phyloP scores from a whole-genome alignment of 2,113 vertebrate species.

The Zootoca vivipara region DNA sequence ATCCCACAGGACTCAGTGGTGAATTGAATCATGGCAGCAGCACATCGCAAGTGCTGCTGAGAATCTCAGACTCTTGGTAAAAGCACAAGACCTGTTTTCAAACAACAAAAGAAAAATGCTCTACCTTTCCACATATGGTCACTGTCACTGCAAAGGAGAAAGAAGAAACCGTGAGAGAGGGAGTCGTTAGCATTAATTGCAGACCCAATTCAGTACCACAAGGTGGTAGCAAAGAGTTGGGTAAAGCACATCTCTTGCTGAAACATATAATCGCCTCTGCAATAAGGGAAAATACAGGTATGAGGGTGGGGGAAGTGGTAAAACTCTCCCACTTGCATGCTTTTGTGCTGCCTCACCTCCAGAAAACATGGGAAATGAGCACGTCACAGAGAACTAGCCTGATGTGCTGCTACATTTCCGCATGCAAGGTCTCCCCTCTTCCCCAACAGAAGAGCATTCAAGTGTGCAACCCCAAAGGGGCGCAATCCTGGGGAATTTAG shows the following conservation, averaged over 20 bases:
- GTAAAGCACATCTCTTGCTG: neutral
- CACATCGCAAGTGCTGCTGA: too few species aligned
- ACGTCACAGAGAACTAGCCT: neutral
- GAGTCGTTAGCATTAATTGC: neutral
- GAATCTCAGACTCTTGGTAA: neutral
- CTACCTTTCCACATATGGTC: constrained; percentile 20
- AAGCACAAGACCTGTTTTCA: too few species aligned
- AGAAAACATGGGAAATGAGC: neutral
- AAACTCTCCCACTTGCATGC: neutral
- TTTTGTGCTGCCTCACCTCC: too few species aligned
- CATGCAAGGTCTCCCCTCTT: neutral
- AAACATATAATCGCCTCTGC: neutral
- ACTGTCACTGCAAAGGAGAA: neutral
- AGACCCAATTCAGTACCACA: neutral
- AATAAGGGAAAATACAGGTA: neutral
- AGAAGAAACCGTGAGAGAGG: neutral
- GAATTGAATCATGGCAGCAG: accelerated
- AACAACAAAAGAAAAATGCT: neutral
- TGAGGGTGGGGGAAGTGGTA: neutral
- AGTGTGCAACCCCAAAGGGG: too few species aligned
- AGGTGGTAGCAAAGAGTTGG: neutral
- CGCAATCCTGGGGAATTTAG: neutral
- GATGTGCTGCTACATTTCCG: neutral
- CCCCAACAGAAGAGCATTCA: neutral
- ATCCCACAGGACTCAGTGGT: too few species aligned